Conservation (phyloP, 2,113 vertebrate species). For the Cepphus grylle region DNA sequence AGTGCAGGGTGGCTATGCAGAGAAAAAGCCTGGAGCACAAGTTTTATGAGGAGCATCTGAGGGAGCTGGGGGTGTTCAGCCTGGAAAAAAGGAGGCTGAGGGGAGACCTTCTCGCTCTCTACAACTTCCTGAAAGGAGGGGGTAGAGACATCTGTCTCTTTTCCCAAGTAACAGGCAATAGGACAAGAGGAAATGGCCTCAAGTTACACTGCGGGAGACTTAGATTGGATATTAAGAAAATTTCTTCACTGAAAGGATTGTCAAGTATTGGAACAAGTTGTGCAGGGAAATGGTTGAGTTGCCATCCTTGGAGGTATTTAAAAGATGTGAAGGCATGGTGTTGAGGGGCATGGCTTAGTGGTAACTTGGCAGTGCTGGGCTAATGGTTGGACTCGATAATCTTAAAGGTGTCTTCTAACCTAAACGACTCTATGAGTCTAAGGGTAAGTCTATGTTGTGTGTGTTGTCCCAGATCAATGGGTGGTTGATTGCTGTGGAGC, state of each 20-base stretch:
- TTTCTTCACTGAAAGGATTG: neutral
- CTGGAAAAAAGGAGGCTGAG: neutral
- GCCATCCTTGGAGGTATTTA: neutral
- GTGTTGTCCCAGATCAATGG: neutral
- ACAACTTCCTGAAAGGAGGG: neutral
- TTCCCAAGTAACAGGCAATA: neutral
- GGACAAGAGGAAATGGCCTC: neutral
- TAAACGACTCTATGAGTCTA: neutral
- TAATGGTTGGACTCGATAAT: neutral
- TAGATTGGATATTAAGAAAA: neutral
- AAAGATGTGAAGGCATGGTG: neutral
- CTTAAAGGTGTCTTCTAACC: neutral
- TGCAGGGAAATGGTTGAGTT: neutral
- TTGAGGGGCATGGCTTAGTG: neutral
- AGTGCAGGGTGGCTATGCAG: neutral
- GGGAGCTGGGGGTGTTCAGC: neutral
- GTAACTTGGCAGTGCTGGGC: neutral
- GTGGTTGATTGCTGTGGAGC: neutral
- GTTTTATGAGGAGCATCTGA: neutral
- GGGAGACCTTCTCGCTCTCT: neutral
- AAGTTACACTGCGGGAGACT: neutral
- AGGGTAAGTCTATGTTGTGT: neutral
- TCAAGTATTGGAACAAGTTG: neutral
- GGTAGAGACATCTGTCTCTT: neutral
- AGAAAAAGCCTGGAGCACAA: neutral